Evolutionary conservation across 2,888 invertebrate species (phyloP).

Genomic region (Zootermopsis nevadensis): DNA sequence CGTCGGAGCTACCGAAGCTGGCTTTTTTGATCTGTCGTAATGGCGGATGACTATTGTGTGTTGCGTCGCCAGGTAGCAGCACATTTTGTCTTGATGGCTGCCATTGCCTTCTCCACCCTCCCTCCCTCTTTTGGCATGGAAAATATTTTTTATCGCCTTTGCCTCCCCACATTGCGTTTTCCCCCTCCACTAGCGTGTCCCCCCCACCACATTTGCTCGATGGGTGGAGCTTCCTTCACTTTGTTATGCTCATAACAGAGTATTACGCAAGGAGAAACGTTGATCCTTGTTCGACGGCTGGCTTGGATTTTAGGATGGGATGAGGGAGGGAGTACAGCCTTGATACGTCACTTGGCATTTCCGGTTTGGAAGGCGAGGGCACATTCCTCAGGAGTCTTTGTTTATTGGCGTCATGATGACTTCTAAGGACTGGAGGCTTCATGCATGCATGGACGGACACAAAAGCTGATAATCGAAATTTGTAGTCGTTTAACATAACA

Average conservation of each 20-base stretch:
- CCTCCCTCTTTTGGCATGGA: neutral
- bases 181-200: neutral
- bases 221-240: slow-evolving; percentile 32
- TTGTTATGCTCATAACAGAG: neutral
- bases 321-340: slow-evolving; percentile 18
- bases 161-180: neutral
- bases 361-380: slow-evolving; percentile 33
- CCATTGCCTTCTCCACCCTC: slow-evolving; percentile 9
- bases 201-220: neutral
- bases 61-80: slow-evolving; percentile 45
- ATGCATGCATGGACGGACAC: too few species aligned
- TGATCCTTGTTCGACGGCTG: neutral
- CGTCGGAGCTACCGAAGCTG: neutral
- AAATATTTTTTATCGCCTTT: neutral
- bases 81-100: slow-evolving; percentile 35
- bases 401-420: slow-evolving; percentile 22
- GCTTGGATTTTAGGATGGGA: neutral
- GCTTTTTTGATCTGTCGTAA: neutral
- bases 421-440: neutral
- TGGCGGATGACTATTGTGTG: slow-evolving; percentile 8
- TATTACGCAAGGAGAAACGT: slow-evolving; percentile 28
- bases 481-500: too few species aligned
- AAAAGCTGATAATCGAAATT: too few species aligned
- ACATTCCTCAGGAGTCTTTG: slow-evolving; percentile 38
- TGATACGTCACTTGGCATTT: slow-evolving; percentile 40